Base-by-base conservation (phyloP, 1,140 invertebrate genomes). In the Euwallacea fornicatus region DNA sequence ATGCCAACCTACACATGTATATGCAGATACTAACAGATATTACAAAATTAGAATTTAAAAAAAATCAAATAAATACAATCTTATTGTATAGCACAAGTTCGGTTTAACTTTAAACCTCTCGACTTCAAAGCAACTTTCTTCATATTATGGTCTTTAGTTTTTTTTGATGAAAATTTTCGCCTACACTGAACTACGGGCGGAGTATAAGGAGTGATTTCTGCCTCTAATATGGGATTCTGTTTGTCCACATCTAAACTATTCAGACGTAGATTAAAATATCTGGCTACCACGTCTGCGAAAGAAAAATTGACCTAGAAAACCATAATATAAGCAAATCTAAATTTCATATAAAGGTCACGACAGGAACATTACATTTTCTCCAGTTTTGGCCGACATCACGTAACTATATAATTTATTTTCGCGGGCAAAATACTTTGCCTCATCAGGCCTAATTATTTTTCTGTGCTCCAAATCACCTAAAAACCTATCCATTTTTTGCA, bases 311-410 rank as follows among this genome's bases (percentile, higher is more conserved):
- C 67, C 75, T 77, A 44, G 44, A 74, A 71, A 58, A 7, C 9
- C 9, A 69, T 47, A 44, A 43, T 42, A 43, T 66, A n/a, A 13
- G 9, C 33, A 9, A 60, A 71, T 33, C 4, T 33, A 56, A 64
- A 0, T 41, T 54, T 13, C 7, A 16, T 16, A 54, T 15, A 7
- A 53, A 59, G 43, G 11, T 55, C 7, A 11, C 11, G 7, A 54
- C 41, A 41, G 44, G 63, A 46, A 15, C 46, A 56, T 7, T 83
- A 95, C 93, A 82, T 89, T 90, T 86, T 97, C 95, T 9, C 94
- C 94, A 42, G 94, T 95, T 82, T 93, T 90, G 9, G 94, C 93
- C 7, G 94, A 96, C 55, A 94, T 89, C 76, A 90, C 89, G 80
- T 90, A 90, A 77, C 87, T 89, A 64, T 87, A 85, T 78, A 95